Conservation (phyloP, 2,797 vertebrate species). For the Gymnocypris eckloni region DNA sequence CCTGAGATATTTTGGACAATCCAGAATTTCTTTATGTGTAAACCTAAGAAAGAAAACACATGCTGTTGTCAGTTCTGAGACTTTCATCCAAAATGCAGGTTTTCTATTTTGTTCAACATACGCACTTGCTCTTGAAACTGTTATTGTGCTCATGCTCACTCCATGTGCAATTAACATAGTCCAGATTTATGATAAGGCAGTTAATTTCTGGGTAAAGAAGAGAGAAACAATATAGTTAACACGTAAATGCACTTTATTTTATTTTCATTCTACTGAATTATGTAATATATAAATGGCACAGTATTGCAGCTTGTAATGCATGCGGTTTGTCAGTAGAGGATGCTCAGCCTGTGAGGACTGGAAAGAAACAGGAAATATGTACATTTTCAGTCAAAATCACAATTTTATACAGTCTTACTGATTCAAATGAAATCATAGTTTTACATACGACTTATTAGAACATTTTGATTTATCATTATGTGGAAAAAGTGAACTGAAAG, state of each 20-base stretch:
- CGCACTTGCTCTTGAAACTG: slow-evolving; percentile 42
- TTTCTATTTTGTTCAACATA: background rate
- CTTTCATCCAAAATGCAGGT: background rate
- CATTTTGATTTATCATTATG: background rate
- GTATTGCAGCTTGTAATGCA: background rate
- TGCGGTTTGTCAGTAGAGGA: background rate
- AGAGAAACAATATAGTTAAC: slow-evolving; percentile 5
- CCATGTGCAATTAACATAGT: slow-evolving; percentile 58
- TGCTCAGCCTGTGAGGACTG: background rate
- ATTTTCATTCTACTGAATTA: background rate
- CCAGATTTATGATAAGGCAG: slow-evolving; percentile 55
- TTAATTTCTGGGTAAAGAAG: slow-evolving; percentile 41
- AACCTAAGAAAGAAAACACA: slow-evolving; percentile 41
- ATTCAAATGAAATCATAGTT: background rate
- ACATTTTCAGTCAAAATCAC: background rate
- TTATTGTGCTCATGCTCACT: slow-evolving; percentile 14
- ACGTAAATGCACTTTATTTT: background rate
- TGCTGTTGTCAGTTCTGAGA: background rate
- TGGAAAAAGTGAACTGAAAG: background rate
- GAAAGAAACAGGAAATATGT: background rate
- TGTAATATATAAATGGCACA: background rate
- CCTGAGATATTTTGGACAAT: slow-evolving; percentile 38
- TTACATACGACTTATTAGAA: background rate
- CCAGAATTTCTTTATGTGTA: rapidly evolving
- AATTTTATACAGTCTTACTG: background rate